Base-by-base conservation (phyloP, 1,140 invertebrate species). In the Habropoda laboriosa region DNA sequence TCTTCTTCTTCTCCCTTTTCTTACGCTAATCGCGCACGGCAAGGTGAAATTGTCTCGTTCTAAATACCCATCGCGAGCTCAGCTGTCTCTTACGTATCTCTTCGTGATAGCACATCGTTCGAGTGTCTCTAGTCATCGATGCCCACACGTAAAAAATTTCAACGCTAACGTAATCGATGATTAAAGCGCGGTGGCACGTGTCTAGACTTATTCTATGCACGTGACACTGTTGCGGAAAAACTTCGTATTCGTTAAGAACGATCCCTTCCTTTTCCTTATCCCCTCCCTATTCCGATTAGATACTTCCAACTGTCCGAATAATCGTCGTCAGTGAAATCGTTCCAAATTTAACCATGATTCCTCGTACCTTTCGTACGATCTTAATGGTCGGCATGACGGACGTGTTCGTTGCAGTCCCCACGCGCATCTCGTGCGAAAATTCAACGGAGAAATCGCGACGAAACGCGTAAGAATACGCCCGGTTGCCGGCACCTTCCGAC, bases 361-460 rank as follows among this genome's bases (percentile, higher is more conserved):
- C 21, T 24, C 73, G 79, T 78, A 83, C 82, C 82, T 83, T 83
- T 57, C 82, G 82, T 57, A 83, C 82, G 74, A 83, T 82, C 55
- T 27, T 83, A 49, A 83, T 72, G 21, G 42, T 40, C n/a, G 80
- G 66, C 67, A 77, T 83, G 16, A 27, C 21, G 18, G 49, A 35
- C 4, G 38, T 0, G 5, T 2, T 66, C 49, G 27, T 24, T 1
- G 24, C 5, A 12, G 27, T 10, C 13, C 57, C 49, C 51, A 53
- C 47, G 73, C 60, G 73, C 73, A 75, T 66, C 27, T 64, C 30
- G 35, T 49, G 1, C 16, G 21, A 35, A 2, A 21, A 35, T 60
- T 8, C n/a, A n/a, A 1, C 4, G 12, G 2, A 3, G 7, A 3
- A 51, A 35, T 24, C 58, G 24, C 35, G 66, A 45, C 13, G 35